Percentiles rank a stretch among this genome's conserved stretches.
Conservation (phyloP, 1,140 invertebrate genomes). For the Paralvinella palmiformis region DNA sequence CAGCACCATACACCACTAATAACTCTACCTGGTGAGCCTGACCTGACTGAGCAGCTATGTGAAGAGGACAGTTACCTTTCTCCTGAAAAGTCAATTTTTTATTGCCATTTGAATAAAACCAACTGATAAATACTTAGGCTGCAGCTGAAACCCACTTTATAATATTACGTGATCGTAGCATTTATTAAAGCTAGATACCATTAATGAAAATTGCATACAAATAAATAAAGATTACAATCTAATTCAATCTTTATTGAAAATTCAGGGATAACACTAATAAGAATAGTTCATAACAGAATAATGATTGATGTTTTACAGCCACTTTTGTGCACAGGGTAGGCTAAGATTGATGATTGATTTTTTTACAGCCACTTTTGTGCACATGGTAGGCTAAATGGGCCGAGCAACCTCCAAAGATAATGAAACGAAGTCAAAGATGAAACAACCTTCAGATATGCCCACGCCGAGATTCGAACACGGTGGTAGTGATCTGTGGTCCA, state of each 20-base stretch:
- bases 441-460: no score
- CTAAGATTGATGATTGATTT: no score
- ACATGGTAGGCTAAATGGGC: no score
- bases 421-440: no score
- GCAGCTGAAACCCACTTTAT: background rate
- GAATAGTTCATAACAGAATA: no score
- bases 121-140: background rate
- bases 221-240: background rate
- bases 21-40: slow-evolving; percentile 64
- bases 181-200: no score
- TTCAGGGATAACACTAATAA: background rate
- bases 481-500: no score
- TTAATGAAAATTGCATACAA: background rate
- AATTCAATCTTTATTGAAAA: background rate
- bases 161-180: background rate
- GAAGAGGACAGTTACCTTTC: slow-evolving; percentile 83
- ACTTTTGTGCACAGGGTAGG: no score
- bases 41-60: slow-evolving; percentile 72
- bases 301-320: no score
- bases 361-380: no score
- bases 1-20: slow-evolving; percentile 87
- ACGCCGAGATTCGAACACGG: no score
- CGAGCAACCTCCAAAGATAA: no score
- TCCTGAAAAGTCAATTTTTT: slow-evolving; percentile 60
- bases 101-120: background rate